Percentiles rank a stretch among this genome's conserved stretches.
Conservation (phyloP, 2,113 vertebrate genomes). For the Tor tambroides region DNA sequence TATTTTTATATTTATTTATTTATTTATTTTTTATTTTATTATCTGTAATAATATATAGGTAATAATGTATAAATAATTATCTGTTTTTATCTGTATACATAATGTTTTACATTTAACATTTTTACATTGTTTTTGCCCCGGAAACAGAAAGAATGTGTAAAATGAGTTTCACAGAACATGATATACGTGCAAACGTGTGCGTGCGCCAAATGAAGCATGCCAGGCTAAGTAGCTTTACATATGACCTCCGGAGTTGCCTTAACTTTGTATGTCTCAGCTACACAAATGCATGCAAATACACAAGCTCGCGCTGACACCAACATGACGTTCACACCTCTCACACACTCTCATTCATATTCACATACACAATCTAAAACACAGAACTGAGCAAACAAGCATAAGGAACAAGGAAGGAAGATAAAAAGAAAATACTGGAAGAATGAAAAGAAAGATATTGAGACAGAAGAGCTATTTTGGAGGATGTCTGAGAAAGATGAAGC, state of each 20-base stretch:
- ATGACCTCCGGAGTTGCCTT: conserved; percentile 38
- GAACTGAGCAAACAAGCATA: conserved; percentile 29
- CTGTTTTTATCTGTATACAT: neutral
- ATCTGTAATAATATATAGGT: too few species aligned
- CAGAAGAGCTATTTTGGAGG: neutral
- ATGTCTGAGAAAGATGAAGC: neutral
- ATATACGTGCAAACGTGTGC: neutral
- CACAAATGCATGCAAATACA: conserved; percentile 48
- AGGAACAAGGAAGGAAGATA: neutral
- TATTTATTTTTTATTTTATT: too few species aligned
- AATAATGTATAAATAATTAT: too few species aligned
- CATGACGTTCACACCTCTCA: conserved; percentile 19
- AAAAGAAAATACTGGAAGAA: conserved; percentile 7
- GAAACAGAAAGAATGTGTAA: neutral
- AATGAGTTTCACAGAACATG: neutral
- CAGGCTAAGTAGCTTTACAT: conserved; percentile 34
- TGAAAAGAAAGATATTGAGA: neutral
- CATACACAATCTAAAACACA: neutral
- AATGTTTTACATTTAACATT: neutral
- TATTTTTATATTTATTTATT: too few species aligned
- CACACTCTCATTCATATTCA: too few species aligned
- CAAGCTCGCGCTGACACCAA: conserved; percentile 2
- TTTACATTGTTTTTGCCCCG: neutral
- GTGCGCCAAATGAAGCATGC: conserved; percentile 23
- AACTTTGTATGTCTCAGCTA: conserved; percentile 36